phyloP scores from a whole-genome alignment of 35 echinoderm and acorn worm genomes.

The Chiridota heheva region DNA sequence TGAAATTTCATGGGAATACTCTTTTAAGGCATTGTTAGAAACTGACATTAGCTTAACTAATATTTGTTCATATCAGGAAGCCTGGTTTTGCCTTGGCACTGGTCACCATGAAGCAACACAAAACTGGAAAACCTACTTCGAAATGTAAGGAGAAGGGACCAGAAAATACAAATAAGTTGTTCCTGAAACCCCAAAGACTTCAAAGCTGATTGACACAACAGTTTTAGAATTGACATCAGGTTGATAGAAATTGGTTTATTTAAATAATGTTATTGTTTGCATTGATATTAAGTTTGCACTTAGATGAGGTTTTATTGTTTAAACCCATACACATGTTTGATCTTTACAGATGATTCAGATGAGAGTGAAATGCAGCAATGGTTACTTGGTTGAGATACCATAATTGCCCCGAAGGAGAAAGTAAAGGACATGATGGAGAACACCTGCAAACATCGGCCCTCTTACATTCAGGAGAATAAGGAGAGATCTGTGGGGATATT shows the following conservation, averaged over 20 bases:
- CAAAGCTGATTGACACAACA: conserved; percentile 18
- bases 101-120: conserved; percentile 1
- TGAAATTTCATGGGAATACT: too few species aligned
- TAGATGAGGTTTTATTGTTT: too few species aligned
- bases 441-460: not conserved
- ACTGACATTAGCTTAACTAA: not conserved
- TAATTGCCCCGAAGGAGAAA: not conserved
- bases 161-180: not conserved
- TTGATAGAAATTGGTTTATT: not conserved
- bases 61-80: not conserved
- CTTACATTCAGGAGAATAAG: too few species aligned
- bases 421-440: not conserved
- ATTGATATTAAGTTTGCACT: too few species aligned
- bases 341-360: not conserved
- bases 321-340: not conserved
- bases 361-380: not conserved
- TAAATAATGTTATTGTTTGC: too few species aligned
- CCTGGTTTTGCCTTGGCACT: not conserved
- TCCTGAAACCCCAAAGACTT: not conserved
- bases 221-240: not conserved
- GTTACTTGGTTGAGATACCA: not conserved
- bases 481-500: too few species aligned
- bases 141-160: not conserved
- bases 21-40: too few species aligned
- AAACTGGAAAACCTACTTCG: not conserved